A percentile compares a stretch with the other conserved stretches of the same genome.
These are phyloP conservation scores for Pachypsylla venusta DNA, from an alignment of 1,140 invertebrate genomes.

Conservation along the genomic window DNA sequence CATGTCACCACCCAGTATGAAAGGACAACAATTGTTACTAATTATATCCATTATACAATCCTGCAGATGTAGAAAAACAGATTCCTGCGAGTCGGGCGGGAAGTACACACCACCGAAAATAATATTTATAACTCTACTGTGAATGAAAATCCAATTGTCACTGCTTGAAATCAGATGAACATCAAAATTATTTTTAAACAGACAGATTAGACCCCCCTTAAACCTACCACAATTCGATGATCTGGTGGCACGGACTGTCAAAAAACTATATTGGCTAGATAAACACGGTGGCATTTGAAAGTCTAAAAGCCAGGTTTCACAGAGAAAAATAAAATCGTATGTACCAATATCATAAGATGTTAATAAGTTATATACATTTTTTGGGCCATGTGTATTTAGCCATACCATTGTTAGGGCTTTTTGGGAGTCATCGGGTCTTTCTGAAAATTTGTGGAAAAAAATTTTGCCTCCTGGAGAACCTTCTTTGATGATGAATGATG, in stretches of 20 bases:
- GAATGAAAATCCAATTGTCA: not conserved
- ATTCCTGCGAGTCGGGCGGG: not conserved
- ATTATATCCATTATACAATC: not conserved
- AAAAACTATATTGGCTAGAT: not conserved
- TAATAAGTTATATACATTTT: no score
- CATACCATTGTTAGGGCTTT: no score
- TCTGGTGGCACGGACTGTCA: not conserved
- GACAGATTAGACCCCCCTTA: not conserved
- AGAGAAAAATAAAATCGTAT: no score
- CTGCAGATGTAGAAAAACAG: not conserved
- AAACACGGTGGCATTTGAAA: no score
- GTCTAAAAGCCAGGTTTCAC: no score
- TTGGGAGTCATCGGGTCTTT: no score
- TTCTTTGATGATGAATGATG: no score
- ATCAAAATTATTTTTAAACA: not conserved
- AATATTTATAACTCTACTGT: not conserved
- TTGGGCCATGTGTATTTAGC: no score
- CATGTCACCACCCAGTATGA: not conserved
- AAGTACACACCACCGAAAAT: not conserved
- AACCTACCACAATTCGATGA: not conserved
- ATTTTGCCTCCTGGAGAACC: no score
- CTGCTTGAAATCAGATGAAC: not conserved
- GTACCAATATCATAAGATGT: no score
- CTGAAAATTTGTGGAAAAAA: no score
- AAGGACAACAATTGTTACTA: not conserved